These are phyloP conservation scores for Lypha dubia DNA, from an alignment of 2,888 invertebrate genomes.

Conservation along the genomic window DNA sequence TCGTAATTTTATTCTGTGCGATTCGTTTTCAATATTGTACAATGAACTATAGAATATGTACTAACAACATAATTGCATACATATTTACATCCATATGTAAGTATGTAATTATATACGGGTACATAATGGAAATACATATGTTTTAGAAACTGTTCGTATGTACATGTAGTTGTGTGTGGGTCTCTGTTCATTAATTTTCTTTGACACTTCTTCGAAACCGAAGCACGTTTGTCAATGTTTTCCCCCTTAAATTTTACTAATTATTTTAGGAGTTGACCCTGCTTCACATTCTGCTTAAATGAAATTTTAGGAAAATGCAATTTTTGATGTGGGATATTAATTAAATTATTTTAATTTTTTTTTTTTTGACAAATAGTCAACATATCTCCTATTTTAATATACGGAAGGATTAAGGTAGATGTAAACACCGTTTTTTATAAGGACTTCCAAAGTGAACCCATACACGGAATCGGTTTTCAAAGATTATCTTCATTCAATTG, in stretches of 20 bases:
- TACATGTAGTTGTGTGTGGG: constrained; percentile 29
- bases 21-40: constrained; percentile 23
- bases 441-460: too few species aligned
- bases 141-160: not conserved
- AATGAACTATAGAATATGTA: constrained; percentile 24
- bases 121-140: too few species aligned
- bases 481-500: too few species aligned
- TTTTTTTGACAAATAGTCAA: constrained; percentile 74
- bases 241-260: constrained; percentile 31
- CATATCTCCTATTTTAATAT: constrained; percentile 4
- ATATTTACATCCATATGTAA: not conserved
- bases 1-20: constrained; percentile 48
- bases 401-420: not conserved
- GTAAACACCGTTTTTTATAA: too few species aligned
- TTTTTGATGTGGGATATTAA: constrained; percentile 72
- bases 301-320: constrained; percentile 75
- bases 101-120: not conserved
- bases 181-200: constrained; percentile 77
- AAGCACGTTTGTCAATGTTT: constrained; percentile 77
- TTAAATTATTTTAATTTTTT: too few species aligned
- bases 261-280: constrained; percentile 55
- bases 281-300: constrained; percentile 72
- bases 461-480: too few species aligned
- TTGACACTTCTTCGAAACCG: constrained; percentile 76
- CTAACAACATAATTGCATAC: too few species aligned